Conservation (phyloP, 2,113 vertebrate genomes). For the Aramus guarauna region DNA sequence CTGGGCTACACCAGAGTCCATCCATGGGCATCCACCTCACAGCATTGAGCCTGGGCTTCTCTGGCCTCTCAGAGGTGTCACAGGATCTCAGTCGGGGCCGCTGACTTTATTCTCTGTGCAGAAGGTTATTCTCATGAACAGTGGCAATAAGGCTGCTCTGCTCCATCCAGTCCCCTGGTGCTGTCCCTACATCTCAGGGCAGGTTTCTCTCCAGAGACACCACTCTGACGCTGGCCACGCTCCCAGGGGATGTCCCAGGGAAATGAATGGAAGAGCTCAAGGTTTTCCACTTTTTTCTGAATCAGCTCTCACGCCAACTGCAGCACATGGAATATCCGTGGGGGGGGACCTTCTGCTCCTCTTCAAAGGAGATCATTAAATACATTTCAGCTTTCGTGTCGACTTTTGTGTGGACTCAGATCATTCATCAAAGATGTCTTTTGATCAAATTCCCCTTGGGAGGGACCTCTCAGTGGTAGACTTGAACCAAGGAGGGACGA, state of each 20-base stretch:
- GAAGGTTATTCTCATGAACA: neutral
- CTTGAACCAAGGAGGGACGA: neutral
- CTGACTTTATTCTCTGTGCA: neutral
- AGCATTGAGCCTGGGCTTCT: neutral
- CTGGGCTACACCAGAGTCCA: neutral
- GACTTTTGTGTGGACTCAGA: neutral
- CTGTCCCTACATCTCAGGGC: neutral
- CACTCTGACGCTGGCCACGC: fast-evolving
- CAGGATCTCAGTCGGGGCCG: fast-evolving
- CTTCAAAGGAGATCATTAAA: neutral
- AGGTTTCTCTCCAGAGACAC: neutral
- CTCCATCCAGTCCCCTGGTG: neutral
- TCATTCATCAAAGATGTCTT: constrained; percentile 46
- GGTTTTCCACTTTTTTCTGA: neutral
- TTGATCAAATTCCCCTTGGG: constrained; percentile 24
- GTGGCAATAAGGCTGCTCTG: neutral
- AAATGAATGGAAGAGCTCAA: neutral
- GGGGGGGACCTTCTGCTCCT: neutral
- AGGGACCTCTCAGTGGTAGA: neutral
- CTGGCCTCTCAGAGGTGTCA: neutral
- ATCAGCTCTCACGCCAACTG: neutral
- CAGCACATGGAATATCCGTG: neutral
- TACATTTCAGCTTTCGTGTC: neutral
- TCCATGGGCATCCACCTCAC: neutral
- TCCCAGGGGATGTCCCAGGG: neutral